Evolutionary conservation across 2,797 vertebrate species (phyloP).

Genomic region (Molossus alvarezi): DNA sequence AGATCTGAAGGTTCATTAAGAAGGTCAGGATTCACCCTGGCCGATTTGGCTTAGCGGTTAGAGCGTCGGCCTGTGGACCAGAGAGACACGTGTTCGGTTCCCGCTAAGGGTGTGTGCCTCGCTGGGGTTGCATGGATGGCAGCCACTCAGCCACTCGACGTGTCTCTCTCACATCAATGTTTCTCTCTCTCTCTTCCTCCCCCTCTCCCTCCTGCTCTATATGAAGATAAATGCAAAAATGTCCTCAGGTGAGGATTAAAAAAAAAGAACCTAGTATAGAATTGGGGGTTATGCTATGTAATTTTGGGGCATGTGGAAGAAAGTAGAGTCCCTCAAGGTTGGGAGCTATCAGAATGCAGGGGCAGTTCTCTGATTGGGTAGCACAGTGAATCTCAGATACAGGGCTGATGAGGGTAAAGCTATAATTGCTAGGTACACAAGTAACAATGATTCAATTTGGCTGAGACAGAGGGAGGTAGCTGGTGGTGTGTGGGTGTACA

Average conservation of each 20-base stretch:
- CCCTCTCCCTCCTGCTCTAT: background rate
- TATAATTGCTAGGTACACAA: conserved; percentile 11
- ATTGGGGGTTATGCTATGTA: background rate
- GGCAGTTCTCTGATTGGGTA: background rate
- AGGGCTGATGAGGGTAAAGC: conserved; percentile 10
- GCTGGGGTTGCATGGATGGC: too few relatives aligned
- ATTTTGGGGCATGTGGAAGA: background rate
- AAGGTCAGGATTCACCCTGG: background rate
- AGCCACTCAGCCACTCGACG: background rate
- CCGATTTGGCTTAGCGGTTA: background rate
- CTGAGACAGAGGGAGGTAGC: background rate
- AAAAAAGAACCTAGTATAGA: background rate
- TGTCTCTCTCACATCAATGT: background rate
- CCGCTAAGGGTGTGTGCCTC: background rate
- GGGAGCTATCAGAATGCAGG: background rate
- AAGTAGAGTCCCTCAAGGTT: conserved; percentile 26
- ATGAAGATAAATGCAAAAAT: too few relatives aligned
- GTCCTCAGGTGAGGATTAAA: too few relatives aligned
- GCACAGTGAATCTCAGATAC: conserved; percentile 17
- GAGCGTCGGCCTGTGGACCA: background rate
- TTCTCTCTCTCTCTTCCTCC: background rate
- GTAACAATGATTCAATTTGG: conserved; percentile 38
- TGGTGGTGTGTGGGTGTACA: background rate
- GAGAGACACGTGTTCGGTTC: background rate
- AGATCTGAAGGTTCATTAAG: background rate